Conservation (phyloP, 2,113 vertebrate species). For the Henicopernis longicauda region DNA sequence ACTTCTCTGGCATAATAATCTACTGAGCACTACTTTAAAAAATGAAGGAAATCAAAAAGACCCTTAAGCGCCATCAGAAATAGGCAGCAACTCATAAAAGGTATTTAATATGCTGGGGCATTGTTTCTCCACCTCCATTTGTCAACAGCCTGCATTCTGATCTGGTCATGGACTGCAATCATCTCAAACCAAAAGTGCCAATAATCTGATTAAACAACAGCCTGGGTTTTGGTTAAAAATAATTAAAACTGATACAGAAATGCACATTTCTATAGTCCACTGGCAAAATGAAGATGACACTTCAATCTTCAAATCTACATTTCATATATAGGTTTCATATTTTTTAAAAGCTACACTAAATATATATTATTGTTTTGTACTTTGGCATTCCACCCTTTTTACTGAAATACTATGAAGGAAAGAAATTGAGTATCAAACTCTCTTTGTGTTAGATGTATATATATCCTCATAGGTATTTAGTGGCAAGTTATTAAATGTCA, state of each 20-base stretch:
- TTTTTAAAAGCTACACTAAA: background rate
- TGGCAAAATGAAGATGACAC: background rate
- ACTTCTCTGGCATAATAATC: background rate
- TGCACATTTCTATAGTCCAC: background rate
- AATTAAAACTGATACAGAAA: background rate
- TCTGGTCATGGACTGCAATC: background rate
- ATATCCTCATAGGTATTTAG: slow-evolving; percentile 24
- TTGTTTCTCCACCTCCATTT: background rate
- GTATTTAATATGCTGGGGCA: background rate
- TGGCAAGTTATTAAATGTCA: slow-evolving; percentile 53
- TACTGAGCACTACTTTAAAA: background rate
- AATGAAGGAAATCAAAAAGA: background rate
- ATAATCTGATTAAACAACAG: background rate
- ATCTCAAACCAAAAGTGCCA: background rate
- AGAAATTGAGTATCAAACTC: background rate
- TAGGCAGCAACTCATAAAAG: background rate
- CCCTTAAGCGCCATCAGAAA: background rate
- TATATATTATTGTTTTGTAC: background rate
- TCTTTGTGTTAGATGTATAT: background rate
- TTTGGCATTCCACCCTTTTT: background rate
- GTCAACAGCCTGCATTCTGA: background rate
- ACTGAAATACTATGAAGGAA: background rate
- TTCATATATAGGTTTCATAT: background rate
- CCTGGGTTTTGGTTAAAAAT: background rate
- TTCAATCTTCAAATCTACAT: background rate